Conservation (phyloP, 2,888 invertebrate species). For the Agriopis leucophaearia region DNA sequence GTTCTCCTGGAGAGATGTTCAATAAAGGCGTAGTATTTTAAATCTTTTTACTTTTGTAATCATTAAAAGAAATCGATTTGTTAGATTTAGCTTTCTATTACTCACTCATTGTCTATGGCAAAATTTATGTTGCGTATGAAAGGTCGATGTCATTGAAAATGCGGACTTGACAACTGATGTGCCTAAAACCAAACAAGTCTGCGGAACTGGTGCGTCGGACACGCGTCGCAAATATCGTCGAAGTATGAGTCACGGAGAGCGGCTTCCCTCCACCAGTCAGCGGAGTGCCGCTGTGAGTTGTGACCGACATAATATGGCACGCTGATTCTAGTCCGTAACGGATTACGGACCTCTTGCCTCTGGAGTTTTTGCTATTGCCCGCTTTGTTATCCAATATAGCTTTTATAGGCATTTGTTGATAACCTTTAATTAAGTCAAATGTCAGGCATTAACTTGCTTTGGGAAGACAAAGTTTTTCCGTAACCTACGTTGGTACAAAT, state of each 20-base stretch:
- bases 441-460: not conserved
- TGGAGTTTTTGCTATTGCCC: conserved; percentile 16
- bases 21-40: not conserved
- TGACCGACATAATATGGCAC: conserved; percentile 43
- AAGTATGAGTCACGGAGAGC: conserved; percentile 66
- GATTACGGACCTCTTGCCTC: conserved; percentile 34
- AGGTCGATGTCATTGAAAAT: not conserved
- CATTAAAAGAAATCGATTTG: not conserved
- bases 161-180: not conserved
- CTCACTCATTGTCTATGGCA: not conserved
- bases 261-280: conserved; percentile 65
- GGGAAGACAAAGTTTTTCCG: not conserved
- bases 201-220: conserved; percentile 21
- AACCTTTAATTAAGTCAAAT: conserved; percentile 26
- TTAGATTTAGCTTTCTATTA: too few species aligned
- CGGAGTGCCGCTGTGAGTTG: conserved; percentile 29
- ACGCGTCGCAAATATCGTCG: conserved; percentile 54
- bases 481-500: not conserved
- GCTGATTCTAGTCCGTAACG: conserved; percentile 43
- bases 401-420: conserved; percentile 23
- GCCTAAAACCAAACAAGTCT: conserved; percentile 27
- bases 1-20: conserved; percentile 1
- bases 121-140: not conserved
- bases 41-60: not conserved
- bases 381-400: conserved; percentile 16